A percentile compares a stretch with the other conserved stretches of the same genome.
These are phyloP conservation scores for Agonopterix heracliana DNA, from an alignment of 2,888 invertebrate genomes.

Conservation along the genomic window DNA sequence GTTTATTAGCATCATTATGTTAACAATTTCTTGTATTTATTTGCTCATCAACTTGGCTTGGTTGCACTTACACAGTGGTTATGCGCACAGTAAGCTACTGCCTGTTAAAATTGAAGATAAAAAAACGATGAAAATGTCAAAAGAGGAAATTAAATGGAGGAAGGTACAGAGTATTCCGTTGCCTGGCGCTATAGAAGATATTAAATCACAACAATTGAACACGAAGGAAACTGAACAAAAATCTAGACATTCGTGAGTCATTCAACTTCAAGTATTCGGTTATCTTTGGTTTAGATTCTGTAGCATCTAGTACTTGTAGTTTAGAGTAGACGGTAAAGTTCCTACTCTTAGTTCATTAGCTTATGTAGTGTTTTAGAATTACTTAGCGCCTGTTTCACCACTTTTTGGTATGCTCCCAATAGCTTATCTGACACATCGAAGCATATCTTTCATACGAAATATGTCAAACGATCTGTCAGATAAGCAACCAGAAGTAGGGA, in stretches of 20 bases:
- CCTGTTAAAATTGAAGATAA: conserved; percentile 22
- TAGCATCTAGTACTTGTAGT: too few relatives aligned
- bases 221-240: conserved; percentile 1
- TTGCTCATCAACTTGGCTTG: conserved; percentile 6
- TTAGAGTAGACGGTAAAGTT: too few relatives aligned
- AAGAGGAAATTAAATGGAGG: neutral
- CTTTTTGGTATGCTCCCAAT: too few relatives aligned
- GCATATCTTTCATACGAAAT: too few relatives aligned
- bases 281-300: neutral
- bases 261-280: neutral
- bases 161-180: neutral
- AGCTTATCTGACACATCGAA: too few relatives aligned
- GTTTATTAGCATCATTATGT: conserved; percentile 7
- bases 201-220: conserved; percentile 5
- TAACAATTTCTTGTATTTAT: neutral
- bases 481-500: too few relatives aligned
- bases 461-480: too few relatives aligned
- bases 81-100: conserved; percentile 14
- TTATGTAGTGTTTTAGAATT: too few relatives aligned
- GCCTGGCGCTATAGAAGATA: neutral
- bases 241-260: conserved; percentile 17
- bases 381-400: too few relatives aligned
- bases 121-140: conserved; percentile 11
- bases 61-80: conserved; percentile 9
- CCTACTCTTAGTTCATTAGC: too few relatives aligned